Evolutionary conservation across 2,797 vertebrate genomes (phyloP).

Genomic region (Thunnus albacares): DNA sequence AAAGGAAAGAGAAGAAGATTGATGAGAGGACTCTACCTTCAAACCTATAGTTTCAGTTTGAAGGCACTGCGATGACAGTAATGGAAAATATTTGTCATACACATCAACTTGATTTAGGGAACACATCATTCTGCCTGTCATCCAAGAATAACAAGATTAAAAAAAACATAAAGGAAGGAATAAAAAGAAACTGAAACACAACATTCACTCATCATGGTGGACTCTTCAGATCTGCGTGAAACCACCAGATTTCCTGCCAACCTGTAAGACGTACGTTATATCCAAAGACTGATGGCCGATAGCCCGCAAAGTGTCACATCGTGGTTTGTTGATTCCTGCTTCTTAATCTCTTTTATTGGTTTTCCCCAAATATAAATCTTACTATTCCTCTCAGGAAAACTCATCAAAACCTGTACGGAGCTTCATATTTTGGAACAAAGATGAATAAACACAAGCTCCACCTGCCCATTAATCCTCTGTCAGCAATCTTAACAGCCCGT

Average conservation of each 20-base stretch:
- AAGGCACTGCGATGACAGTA: neutral
- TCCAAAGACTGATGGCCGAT: neutral
- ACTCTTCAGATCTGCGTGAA: neutral
- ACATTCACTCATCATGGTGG: neutral
- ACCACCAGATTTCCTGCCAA: neutral
- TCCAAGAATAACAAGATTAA: neutral
- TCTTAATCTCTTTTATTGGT: slow-evolving; percentile 23
- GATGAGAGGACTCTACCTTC: slow-evolving; percentile 4
- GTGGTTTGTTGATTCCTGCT: neutral
- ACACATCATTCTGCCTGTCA: neutral
- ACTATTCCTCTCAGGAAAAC: slow-evolving; percentile 11
- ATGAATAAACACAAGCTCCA: neutral
- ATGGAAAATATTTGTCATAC: slow-evolving; percentile 23
- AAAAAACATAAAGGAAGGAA: neutral
- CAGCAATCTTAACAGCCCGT: neutral
- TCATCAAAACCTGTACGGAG: neutral
- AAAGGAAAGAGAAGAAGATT: slow-evolving; percentile 20
- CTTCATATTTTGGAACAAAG: slow-evolving; percentile 20
- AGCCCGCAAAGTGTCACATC: slow-evolving; percentile 3
- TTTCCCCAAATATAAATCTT: slow-evolving; percentile 40
- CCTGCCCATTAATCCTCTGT: neutral
- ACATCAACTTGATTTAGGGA: neutral
- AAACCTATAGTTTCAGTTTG: neutral
- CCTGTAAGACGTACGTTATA: neutral
- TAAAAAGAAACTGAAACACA: neutral